Evolutionary conservation across 2,888 invertebrate genomes (phyloP).

Genomic region (Serrognathus titanus): DNA sequence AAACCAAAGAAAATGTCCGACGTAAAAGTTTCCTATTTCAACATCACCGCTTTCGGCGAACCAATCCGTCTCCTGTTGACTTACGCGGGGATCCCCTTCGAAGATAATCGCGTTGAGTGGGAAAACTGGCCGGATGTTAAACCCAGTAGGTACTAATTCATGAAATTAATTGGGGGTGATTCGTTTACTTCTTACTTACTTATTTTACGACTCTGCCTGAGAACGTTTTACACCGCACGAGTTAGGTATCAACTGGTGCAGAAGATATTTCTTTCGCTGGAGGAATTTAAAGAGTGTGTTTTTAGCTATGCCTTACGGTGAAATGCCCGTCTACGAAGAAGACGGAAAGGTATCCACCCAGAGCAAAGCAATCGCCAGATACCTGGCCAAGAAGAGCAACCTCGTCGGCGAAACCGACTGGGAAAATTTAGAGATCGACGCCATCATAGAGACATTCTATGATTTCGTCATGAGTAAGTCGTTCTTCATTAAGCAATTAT

Average conservation of each 20-base stretch:
- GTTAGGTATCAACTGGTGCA: too few relatives aligned
- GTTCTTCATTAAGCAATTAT: background rate
- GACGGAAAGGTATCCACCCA: constrained; percentile 60
- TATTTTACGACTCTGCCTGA: too few relatives aligned
- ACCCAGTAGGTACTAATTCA: background rate
- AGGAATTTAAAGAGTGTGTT: background rate
- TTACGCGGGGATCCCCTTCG: constrained; percentile 3
- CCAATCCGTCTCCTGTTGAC: constrained; percentile 5
- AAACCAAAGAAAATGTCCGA: background rate
- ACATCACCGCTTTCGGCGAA: constrained; percentile 3
- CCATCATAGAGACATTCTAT: constrained; percentile 55
- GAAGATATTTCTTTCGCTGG: too few relatives aligned
- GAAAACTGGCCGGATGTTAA: constrained; percentile 7
- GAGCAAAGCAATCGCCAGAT: constrained; percentile 57
- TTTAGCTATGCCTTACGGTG: constrained; percentile 59
- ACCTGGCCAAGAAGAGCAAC: constrained; percentile 57
- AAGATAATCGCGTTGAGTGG: background rate
- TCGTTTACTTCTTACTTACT: too few relatives aligned
- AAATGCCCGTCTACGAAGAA: constrained; percentile 59
- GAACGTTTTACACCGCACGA: too few relatives aligned
- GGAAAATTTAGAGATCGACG: constrained; percentile 59
- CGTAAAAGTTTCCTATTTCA: constrained; percentile 1
- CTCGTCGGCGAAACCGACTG: constrained; percentile 54
- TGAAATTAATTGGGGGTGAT: too few relatives aligned
- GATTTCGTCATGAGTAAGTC: constrained; percentile 58